Evolutionary conservation across 1,140 invertebrate species (phyloP), one percentile per base, ranked within the genome.

Genomic region (Ceratosolen solmsi): DNA sequence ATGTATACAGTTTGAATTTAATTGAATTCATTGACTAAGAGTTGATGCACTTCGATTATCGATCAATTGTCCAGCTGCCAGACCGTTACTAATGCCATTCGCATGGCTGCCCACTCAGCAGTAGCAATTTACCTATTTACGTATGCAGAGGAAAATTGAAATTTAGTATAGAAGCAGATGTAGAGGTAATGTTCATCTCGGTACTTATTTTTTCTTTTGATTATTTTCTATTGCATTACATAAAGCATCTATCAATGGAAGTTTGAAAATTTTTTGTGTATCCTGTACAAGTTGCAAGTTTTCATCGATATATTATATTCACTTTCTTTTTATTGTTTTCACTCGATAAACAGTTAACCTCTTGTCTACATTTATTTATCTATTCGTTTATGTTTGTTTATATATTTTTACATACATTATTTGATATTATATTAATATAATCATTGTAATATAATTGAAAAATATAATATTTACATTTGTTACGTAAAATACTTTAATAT

Each of bases 71-170:
- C 15, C 36, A n/a, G 27, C 30, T 58, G 79, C 73, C 63, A 72
- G 80, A 27, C 60, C 81, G 54, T 85, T 80, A 78, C 77, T 85
- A 84, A 86, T 82, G 82, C 84, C 22, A 77, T 73, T 78, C 82
- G 80, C 74, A 73, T 54, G 73, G 82, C 76, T 74, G 79, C 63
- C 76, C 83, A 80, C 1, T 20, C 25, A 1, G 15, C 15, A n/a
- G 41, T n/a, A 30, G 75, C 74, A 46, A 13, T 46, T 46, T 46
- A 46, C 41, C 5, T 46, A 86, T 86, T 86, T 86, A 78, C 84
- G 84, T 86, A 83, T 80, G 83, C 83, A 82, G 82, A 82, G n/a
- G 63, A 84, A 85, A 82, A 63, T 56, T 51, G 60, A 11, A 25
- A 1, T 70, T 30, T 11, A 41, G 22, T 41, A 5, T 2, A 63